Base-by-base conservation (phyloP, 2,888 invertebrate species). In the Agrochola litura region DNA sequence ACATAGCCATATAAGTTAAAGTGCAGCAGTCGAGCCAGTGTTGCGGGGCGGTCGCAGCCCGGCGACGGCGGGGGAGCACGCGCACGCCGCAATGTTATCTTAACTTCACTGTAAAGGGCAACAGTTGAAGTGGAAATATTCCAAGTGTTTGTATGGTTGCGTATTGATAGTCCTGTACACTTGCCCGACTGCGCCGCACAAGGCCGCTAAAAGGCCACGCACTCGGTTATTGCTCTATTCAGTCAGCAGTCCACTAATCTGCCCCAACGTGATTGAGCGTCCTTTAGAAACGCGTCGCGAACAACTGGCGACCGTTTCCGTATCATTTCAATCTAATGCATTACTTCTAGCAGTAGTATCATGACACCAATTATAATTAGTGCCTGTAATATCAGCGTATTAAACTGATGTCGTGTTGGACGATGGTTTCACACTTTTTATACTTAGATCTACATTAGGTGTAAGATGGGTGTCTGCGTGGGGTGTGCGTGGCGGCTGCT, bases 381-480 rank as follows among this genome's bases (percentile, higher is more conserved):
- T 56, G 25, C 30, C 22, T 69, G 63, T 19, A 54, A 30, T 25
- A 61, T 49, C 19, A 19, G 54, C 49, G 14, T 61, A 52, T 68
- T 68, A 49, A 52, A 61, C 37, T 49, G 73, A n/a, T 64, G 37
- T 85, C 67, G 69, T 77, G 25, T 63, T 60, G 37, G 64, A 72
- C 65, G 70, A 76, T 69, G 37, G 37, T 73, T 69, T 43, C 61
- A 72, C 68, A 65, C 37, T 72, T 77, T 25, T 54, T 69, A 63
- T 66, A 58, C 61, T 65, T 84, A 76, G 30, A 63, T 54, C 30
- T 81, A 82, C 4, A n/a, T 77, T 43, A 54, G 65, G 41, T n/a
- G 78, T 12, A 22, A 54, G 54, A n/a, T 30, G 60, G n/a, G 67
- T 54, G 43, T 8, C 64, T 19, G 58, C 58, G 64, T 37, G 52